Evolutionary conservation across 2,888 invertebrate species (phyloP).

Genomic region (Tenthredo distinguenda): DNA sequence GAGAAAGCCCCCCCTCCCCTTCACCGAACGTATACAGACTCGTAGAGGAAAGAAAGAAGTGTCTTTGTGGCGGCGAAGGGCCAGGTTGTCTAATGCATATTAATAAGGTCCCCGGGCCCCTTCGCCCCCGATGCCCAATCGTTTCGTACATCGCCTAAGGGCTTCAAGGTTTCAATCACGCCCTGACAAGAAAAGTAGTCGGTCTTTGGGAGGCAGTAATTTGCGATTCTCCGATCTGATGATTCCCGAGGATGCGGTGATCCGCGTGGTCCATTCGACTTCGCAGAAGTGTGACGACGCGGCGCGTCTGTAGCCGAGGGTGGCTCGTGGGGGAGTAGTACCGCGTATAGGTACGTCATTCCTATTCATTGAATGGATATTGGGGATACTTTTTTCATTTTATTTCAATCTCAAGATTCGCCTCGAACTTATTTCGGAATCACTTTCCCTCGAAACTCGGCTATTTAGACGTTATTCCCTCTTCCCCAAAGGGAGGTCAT

Average conservation of each 20-base stretch:
- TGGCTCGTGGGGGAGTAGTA: conserved; percentile 37
- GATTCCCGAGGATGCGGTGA: conserved; percentile 62
- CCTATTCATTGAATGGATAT: conserved; percentile 69
- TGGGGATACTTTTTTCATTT: conserved; percentile 67
- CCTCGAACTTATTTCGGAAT: conserved; percentile 64
- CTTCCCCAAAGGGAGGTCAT: conserved; percentile 28
- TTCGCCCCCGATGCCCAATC: conserved; percentile 57
- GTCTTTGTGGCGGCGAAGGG: conserved; percentile 61
- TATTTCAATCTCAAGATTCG: conserved; percentile 66
- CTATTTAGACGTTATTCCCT: conserved; percentile 35
- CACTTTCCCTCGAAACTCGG: conserved; percentile 58
- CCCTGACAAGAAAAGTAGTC: conserved; percentile 1
- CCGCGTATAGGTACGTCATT: conserved; percentile 61
- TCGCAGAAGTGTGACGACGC: conserved; percentile 26
- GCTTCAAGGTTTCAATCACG: conserved; percentile 54
- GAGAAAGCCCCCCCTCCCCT: not conserved
- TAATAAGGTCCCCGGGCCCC: conserved; percentile 65
- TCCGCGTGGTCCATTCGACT: conserved; percentile 63
- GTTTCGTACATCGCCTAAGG: conserved; percentile 17
- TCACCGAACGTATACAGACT: conserved; percentile 47
- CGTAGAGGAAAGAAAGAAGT: conserved; percentile 57
- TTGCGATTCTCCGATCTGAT: conserved; percentile 41
- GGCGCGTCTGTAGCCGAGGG: not conserved
- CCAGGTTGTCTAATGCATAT: conserved; percentile 70
- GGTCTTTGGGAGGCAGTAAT: conserved; percentile 18